Evolutionary conservation across 2,888 invertebrate genomes (phyloP).

Genomic region (Drosophila barbarae): DNA sequence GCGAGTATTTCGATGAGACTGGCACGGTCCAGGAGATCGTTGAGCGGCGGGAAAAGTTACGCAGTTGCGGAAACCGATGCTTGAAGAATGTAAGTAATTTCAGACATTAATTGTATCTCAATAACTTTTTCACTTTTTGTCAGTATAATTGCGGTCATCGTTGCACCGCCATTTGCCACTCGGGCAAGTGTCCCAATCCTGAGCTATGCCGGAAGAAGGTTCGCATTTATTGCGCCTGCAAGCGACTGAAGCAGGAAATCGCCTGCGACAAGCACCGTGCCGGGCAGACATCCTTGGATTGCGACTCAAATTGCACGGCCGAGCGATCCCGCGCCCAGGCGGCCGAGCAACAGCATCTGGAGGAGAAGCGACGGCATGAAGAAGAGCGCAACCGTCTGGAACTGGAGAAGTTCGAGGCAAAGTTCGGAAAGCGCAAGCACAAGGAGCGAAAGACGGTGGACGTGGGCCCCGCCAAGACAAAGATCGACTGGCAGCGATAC

Average conservation of each 20-base stretch:
- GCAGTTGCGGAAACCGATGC: conserved; percentile 90
- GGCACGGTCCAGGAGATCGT: conserved; percentile 78
- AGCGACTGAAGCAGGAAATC: conserved; percentile 87
- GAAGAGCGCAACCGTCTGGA: conserved; percentile 86
- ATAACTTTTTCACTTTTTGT: background rate
- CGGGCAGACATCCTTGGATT: conserved; percentile 80
- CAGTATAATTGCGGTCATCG: conserved; percentile 92
- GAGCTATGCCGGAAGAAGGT: conserved; percentile 89
- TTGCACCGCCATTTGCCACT: conserved; percentile 87
- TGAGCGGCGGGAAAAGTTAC: conserved; percentile 63
- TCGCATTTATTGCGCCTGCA: conserved; percentile 88
- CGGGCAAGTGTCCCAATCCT: conserved; percentile 84
- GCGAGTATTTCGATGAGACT: conserved; percentile 83
- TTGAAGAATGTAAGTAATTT: conserved; percentile 85
- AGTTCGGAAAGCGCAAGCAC: conserved; percentile 85
- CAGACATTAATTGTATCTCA: background rate
- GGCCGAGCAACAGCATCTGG: conserved; percentile 81
- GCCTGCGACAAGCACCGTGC: conserved; percentile 83
- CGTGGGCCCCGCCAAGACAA: conserved; percentile 45
- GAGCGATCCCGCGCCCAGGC: conserved; percentile 82
- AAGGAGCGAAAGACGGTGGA: conserved; percentile 79
- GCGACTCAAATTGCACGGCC: conserved; percentile 84
- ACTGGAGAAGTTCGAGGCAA: conserved; percentile 88
- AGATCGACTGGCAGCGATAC: conserved; percentile 59
- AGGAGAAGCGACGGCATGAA: conserved; percentile 80